Evolutionary conservation across 2,113 vertebrate species (phyloP), one percentile per base, ranked within the genome.

Genomic region (Eurypyga helias): DNA sequence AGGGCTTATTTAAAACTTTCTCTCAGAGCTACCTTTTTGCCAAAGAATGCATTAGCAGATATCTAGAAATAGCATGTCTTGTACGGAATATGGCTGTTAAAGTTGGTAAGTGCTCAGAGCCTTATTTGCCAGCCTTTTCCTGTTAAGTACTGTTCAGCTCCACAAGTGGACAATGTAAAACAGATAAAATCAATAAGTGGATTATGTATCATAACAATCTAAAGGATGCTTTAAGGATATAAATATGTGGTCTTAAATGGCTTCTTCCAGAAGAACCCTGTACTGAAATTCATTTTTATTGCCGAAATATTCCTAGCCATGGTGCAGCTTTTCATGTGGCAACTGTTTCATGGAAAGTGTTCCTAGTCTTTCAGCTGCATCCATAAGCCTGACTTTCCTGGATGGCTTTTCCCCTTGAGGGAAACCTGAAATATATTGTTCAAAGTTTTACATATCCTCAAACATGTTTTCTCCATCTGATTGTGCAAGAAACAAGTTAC

Each of bases 1-100:
- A 43, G 43, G 51, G 33, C 41, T 92, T 88, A 65, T 79, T 66
- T 84, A 65, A 95, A 92, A 87, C 72, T 95, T 90, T 81, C 13
- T 90, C 78, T 84, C 60, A 89, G 72, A 92, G 46, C 77, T 92
- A 41, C 38, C 11, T 73, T 72, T 90, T 87, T 91, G 90, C 90
- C 80, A 93, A 84, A 61, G 57, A 83, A 93, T 69, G 52, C 83
- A 89, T 94, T 90, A 94, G 61, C 72, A 95, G 80, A 55, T 86
- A 64, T 20, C 76, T 71, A 86, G 72, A 93, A 94, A 96, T 90
- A 94, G 69, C 33, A 67, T 34, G 28, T 19, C 96, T 92, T 82
- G 45, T 51, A 58, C 25, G 17, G 83, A 75, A 71, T 46, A 46
- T 21, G 45, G 64, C 73, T 33, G 41, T 33, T 91, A 70, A 38